Conservation (phyloP, 2,113 vertebrate genomes). For the Cisticola juncidis region DNA sequence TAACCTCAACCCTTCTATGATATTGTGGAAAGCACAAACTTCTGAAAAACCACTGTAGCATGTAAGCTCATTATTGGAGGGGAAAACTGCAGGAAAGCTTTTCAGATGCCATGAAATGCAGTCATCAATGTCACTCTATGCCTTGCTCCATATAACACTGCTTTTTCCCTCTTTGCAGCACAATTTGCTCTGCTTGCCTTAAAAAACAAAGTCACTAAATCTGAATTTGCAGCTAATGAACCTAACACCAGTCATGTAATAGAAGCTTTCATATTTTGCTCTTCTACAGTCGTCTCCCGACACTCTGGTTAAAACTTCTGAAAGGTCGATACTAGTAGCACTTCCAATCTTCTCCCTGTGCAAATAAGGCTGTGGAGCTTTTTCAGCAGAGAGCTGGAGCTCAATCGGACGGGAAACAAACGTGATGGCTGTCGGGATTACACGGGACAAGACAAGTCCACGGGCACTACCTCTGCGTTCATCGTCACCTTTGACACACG, state of each 20-base stretch:
- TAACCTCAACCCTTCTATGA: not conserved
- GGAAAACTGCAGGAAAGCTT: not conserved
- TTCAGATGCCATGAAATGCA: not conserved
- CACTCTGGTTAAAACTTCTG: not conserved
- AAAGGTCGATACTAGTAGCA: not conserved
- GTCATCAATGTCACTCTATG: not conserved
- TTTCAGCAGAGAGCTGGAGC: not conserved
- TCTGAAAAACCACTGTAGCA: not conserved
- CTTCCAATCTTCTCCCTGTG: not conserved
- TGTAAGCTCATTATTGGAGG: not conserved
- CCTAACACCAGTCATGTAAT: not conserved
- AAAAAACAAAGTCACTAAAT: not conserved
- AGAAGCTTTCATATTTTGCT: not conserved
- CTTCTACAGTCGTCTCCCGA: not conserved
- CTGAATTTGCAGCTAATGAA: not conserved
- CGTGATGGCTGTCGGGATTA: not conserved
- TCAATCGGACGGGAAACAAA: rapidly evolving
- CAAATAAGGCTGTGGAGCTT: not conserved
- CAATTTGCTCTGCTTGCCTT: not conserved
- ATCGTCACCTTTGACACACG: not conserved
- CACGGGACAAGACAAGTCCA: not conserved
- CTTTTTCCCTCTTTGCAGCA: not conserved
- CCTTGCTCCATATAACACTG: not conserved
- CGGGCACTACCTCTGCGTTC: not conserved
- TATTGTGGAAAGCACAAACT: not conserved